Conservation (phyloP, 2,113 vertebrate species). For the Thermophis baileyi region DNA sequence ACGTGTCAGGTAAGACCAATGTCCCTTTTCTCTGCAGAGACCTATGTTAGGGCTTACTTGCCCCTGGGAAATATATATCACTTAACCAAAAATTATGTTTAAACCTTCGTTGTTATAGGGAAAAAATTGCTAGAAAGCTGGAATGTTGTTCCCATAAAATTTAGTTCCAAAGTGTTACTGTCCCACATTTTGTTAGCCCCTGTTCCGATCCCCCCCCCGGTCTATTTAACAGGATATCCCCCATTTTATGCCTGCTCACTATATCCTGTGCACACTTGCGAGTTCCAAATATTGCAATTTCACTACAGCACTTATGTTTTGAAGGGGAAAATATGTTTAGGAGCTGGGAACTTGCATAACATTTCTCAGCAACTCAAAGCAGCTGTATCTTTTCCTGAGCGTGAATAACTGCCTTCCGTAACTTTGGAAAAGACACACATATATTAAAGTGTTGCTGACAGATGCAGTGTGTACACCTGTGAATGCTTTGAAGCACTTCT, state of each 20-base stretch:
- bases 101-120: background rate
- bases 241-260: background rate
- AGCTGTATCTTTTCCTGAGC: background rate
- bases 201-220: background rate
- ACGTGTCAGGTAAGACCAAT: too few relatives aligned
- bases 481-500: background rate
- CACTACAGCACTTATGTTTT: background rate
- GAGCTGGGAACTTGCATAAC: background rate
- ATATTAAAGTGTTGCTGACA: background rate
- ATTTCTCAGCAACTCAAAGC: background rate
- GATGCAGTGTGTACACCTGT: background rate
- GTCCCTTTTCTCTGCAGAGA: background rate
- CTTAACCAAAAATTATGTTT: background rate
- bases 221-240: background rate
- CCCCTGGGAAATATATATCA: background rate
- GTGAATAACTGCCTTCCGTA: background rate
- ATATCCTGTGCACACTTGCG: background rate
- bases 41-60: background rate
- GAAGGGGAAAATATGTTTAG: background rate
- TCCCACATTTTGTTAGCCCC: background rate
- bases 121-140: background rate
- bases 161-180: background rate
- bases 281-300: background rate
- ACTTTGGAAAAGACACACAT: background rate
- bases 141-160: background rate